Evolutionary conservation across 2,797 vertebrate species (phyloP), one percentile per base, ranked within the genome.

Genomic region (Syngnathus acus): DNA sequence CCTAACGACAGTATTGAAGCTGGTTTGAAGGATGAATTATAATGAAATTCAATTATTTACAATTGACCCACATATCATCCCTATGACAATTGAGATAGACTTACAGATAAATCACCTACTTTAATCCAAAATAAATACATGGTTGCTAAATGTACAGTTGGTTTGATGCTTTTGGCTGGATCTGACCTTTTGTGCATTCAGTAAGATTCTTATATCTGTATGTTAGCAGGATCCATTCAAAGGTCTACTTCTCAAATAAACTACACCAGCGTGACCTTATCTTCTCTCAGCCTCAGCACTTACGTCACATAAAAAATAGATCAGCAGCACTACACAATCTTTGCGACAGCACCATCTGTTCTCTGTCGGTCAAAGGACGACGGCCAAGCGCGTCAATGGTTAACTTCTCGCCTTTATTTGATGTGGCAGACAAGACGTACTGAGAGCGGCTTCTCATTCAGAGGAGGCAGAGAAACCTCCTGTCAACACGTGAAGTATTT

Each of bases 261-360:
- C 51, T 71, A 59, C 53, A 47, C 55, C 37, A 10, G n/a, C 23
- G 0, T 72, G 60, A 73, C 65, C 67, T 74, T 69, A 59, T 39
- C 69, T 68, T 66, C 38, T 47, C 73, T 67, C 75, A 65, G 74
- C 70, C 78, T 65, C 73, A 66, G 79, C 83, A 79, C 77, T 83
- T 87, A 75, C 62, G 76, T 68, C 55, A 66, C 74, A 79, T 87
- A 72, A 78, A 86, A 87, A 84, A 83, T 84, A 86, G 77, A 86
- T 80, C 76, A 76, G 72, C 76, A 76, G 72, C 11, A 65, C 68
- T 74, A 84, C 73, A 82, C 82, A 78, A 83, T 88, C 83, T 77
- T 50, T 76, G 72, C 78, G 83, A 85, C 78, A 81, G 68, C 73
- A 64, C 82, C 86, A 87, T 87, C 85, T 90, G 88, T 80, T 83